Percentiles rank a stretch among this genome's conserved stretches.
phyloP scores from a whole-genome alignment of 2,113 vertebrate species.

The Shinisaurus crocodilurus region DNA sequence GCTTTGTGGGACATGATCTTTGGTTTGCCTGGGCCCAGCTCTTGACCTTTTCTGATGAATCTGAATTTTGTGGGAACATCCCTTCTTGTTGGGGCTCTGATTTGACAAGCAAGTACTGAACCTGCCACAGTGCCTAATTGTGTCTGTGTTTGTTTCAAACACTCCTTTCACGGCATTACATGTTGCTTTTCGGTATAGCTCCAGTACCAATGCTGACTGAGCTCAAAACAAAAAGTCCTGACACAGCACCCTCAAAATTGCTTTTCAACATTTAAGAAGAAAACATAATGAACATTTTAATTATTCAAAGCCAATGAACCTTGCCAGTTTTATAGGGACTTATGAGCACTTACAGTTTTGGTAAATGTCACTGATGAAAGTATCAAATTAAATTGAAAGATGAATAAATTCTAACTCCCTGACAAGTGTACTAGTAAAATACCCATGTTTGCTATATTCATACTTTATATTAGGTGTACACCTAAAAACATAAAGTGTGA shows the following conservation, averaged over 20 bases:
- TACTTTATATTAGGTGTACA: not conserved
- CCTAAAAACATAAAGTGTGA: not conserved
- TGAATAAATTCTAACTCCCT: not conserved
- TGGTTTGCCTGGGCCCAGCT: not conserved
- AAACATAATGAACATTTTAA: constrained; percentile 31
- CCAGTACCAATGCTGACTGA: not conserved
- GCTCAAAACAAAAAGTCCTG: not conserved
- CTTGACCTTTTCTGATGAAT: not conserved
- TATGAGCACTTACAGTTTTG: not conserved
- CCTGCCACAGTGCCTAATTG: not conserved
- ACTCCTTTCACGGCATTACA: not conserved
- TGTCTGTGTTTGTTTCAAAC: not conserved
- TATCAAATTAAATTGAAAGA: not conserved
- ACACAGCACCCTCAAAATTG: not conserved
- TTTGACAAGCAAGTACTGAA: not conserved
- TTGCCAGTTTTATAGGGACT: not conserved
- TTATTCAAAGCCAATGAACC: constrained; percentile 8
- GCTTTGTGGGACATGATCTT: not conserved
- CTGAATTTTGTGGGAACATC: not conserved
- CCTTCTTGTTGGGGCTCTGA: not conserved
- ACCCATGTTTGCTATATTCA: not conserved
- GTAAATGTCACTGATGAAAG: not conserved
- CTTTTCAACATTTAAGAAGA: not conserved
- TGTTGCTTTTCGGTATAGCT: not conserved
- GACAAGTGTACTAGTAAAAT: not conserved